Base-by-base conservation (phyloP, 2,113 vertebrate species). In the Tapirus terrestris region DNA sequence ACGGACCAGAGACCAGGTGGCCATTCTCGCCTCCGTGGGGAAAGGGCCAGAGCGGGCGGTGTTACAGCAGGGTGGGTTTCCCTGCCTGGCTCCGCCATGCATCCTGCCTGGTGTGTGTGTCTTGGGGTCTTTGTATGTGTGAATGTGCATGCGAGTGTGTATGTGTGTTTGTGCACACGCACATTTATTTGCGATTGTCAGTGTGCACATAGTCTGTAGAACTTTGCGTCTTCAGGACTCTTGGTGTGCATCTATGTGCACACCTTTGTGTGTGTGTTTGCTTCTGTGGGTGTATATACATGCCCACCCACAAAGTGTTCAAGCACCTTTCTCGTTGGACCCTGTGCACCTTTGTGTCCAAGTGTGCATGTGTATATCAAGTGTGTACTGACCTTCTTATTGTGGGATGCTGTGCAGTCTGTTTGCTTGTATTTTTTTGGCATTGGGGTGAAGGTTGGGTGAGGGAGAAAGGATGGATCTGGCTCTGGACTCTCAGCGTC, bases 61-160 rank as follows among this genome's bases (percentile, higher is more conserved):
- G 85, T 39, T 68, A 85, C n/a, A 18, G 83, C 45, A 27, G 81
- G 75, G 63, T 94, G 75, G 39, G 39, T 75, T 87, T 83, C 43
- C 70, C 73, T 77, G 88, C 53, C 65, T 5, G 51, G 68, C 83
- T 89, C 60, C 8, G 6, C 73, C 13, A 1, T 0, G 53, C 4
- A 1, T 89, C 63, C 56, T 63, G 76, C 76, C 84, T 58, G 77
- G 60, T 0, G 7, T 93, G 36, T 8, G 60, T 95, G 63, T 60
- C 73, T 89, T n/a, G 86, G 76, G 77, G 72, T 82, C 73, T 96
- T 96, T 95, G 92, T 97, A 65, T 73, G 75, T 96, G 95, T 63
- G 58, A 63, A 75, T 68, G 86, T 89, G 72, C 4, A 12, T 65
- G 58, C 14, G 51, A 53, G 51, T 23, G 31, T n/a, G 31, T 45